Evolutionary conservation across 2,797 vertebrate species (phyloP).

Genomic region (Myotis planiceps): DNA sequence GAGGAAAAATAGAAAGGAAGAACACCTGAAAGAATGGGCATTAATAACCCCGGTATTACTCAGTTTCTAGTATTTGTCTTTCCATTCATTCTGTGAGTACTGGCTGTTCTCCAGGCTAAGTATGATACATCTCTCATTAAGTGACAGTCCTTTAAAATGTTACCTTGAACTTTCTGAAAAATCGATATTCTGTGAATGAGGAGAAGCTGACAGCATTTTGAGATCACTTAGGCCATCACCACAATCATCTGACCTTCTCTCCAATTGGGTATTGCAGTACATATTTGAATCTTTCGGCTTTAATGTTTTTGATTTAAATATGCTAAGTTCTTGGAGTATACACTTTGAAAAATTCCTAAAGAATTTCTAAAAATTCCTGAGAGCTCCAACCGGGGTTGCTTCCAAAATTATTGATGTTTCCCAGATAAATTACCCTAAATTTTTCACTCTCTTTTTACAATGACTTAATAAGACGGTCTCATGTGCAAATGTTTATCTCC

Average conservation of each 20-base stretch:
- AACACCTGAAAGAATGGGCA: background rate
- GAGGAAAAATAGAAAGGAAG: background rate
- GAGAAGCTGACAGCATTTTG: background rate
- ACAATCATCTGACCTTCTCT: background rate
- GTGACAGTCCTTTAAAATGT: background rate
- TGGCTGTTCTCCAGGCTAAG: background rate
- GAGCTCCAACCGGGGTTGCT: background rate
- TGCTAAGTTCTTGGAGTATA: background rate
- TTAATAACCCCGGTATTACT: background rate
- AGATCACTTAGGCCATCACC: background rate
- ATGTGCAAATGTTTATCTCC: background rate
- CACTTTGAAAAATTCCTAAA: background rate
- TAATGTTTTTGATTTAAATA: background rate
- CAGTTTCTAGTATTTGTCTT: background rate
- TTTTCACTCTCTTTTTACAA: background rate
- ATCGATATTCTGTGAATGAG: background rate
- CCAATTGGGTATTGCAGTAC: background rate
- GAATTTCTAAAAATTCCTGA: background rate
- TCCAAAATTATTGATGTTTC: background rate
- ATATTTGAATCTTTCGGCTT: background rate
- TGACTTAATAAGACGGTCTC: background rate
- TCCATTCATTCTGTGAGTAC: background rate
- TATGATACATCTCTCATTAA: background rate
- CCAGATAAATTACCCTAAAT: background rate
- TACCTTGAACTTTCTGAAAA: constrained; percentile 2